Evolutionary conservation across 2,113 vertebrate species (phyloP).

Genomic region (Marmota flaviventris): DNA sequence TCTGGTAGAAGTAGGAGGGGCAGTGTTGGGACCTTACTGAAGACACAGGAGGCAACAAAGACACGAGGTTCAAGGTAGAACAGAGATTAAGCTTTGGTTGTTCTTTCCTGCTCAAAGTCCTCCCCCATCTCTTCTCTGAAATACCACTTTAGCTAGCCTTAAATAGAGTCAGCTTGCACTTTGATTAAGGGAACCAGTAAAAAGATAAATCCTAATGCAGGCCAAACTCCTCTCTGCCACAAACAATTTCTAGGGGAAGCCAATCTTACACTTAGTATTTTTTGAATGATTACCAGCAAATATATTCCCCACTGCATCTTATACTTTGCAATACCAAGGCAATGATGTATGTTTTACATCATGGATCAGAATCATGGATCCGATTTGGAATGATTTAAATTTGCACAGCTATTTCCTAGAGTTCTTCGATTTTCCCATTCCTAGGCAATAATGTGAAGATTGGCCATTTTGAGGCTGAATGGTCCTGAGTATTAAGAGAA

Average conservation of each 20-base stretch:
- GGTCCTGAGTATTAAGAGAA: not conserved
- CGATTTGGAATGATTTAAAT: constrained; percentile 8
- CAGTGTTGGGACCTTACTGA: not conserved
- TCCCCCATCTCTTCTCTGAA: not conserved
- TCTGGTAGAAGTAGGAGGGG: not conserved
- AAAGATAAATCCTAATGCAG: not conserved
- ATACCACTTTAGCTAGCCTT: not conserved
- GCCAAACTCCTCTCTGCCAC: not conserved
- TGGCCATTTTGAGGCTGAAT: not conserved
- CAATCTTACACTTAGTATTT: not conserved
- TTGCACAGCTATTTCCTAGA: not conserved
- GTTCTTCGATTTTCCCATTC: not conserved
- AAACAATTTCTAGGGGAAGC: not conserved
- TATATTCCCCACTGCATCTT: not conserved
- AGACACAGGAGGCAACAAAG: not conserved
- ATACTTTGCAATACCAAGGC: not conserved
- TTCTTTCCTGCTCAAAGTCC: not conserved
- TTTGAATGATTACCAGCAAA: not conserved
- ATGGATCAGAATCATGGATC: not conserved
- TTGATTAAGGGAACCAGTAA: not conserved
- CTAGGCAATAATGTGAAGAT: not conserved
- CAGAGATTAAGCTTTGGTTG: not conserved
- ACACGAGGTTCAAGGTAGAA: not conserved
- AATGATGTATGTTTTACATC: not conserved
- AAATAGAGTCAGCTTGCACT: not conserved